Conservation (phyloP, 1,140 invertebrate species). For the Dreissena rostriformis region DNA sequence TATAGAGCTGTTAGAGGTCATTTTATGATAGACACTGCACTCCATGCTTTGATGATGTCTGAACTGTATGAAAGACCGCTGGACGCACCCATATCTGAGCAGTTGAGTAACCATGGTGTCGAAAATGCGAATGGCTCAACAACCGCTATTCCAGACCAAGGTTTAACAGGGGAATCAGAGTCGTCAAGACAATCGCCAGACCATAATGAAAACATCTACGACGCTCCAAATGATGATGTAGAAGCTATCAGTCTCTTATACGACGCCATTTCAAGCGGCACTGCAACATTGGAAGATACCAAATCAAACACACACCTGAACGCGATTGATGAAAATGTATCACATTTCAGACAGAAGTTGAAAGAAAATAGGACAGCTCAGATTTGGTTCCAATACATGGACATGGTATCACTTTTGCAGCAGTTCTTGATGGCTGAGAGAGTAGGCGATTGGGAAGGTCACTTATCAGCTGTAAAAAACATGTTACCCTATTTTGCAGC, state of each 20-base stretch:
- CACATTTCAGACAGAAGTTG: constrained; percentile 3
- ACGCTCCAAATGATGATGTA: too few relatives aligned
- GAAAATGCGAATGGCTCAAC: too few relatives aligned
- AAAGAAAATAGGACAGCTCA: neutral
- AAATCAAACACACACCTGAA: neutral
- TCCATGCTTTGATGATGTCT: constrained; percentile 76
- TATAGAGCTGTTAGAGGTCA: constrained; percentile 78
- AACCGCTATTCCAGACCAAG: too few relatives aligned
- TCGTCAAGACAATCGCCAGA: too few relatives aligned
- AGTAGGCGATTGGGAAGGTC: constrained; percentile 61
- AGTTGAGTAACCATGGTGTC: too few relatives aligned
- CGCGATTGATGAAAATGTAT: neutral
- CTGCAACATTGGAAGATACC: neutral
- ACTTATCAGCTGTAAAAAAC: constrained; percentile 72
- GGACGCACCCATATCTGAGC: too few relatives aligned
- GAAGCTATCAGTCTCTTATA: constrained; percentile 1
- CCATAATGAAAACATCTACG: neutral
- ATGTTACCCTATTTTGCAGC: too few relatives aligned
- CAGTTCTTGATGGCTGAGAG: constrained; percentile 60
- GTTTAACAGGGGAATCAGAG: too few relatives aligned
- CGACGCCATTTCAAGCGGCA: neutral
- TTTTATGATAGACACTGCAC: constrained; percentile 63
- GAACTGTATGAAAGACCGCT: too few relatives aligned
- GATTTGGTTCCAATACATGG: constrained; percentile 58
- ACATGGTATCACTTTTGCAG: constrained; percentile 52